phyloP scores from a whole-genome alignment of 2,113 vertebrate species.

The Apaloderma vittatum region DNA sequence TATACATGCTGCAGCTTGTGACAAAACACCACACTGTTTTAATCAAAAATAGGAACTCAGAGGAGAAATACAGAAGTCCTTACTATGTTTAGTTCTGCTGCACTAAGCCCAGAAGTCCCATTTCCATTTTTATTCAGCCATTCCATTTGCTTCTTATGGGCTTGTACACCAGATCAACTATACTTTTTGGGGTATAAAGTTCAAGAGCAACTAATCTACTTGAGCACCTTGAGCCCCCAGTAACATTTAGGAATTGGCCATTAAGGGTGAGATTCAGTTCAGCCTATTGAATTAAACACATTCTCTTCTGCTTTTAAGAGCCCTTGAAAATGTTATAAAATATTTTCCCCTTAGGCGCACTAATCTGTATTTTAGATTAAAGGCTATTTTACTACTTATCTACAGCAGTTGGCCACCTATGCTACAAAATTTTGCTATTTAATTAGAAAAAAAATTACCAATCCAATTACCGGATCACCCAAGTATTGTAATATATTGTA shows the following conservation, averaged over 20 bases:
- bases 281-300: neutral
- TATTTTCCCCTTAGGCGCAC: neutral
- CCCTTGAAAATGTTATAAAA: neutral
- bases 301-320: neutral
- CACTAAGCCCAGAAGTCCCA: neutral
- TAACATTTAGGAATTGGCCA: neutral
- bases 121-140: neutral
- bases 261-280: neutral
- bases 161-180: neutral
- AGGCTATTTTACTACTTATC: neutral
- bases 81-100: neutral
- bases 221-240: neutral
- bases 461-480: neutral
- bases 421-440: neutral
- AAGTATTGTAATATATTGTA: too few species aligned
- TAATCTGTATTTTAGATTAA: neutral
- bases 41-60: neutral
- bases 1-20: neutral
- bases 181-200: neutral
- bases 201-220: neutral
- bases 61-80: neutral
- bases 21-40: neutral
- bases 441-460: neutral
- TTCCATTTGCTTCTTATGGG: neutral
- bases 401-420: neutral